phyloP scores from a whole-genome alignment of 2,888 invertebrate genomes.

The Idaea aversata region DNA sequence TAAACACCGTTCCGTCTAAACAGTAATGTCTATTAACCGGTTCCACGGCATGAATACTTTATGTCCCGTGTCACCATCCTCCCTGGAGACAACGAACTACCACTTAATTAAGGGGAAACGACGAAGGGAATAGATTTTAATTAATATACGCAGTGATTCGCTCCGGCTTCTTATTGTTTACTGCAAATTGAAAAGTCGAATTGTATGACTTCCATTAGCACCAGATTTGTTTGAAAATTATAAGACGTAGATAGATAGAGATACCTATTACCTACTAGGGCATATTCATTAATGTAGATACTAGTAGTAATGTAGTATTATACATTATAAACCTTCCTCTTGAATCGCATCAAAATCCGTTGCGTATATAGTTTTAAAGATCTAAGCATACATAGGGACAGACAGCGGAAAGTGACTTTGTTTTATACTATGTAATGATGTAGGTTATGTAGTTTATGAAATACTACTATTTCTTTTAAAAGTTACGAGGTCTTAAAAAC shows the following conservation, averaged over 20 bases:
- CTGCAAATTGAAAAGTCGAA: constrained; percentile 45
- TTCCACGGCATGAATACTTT: constrained; percentile 69
- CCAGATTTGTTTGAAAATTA: constrained; percentile 1
- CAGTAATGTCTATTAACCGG: constrained; percentile 63
- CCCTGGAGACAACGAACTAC: constrained; percentile 63
- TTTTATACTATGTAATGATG: no score
- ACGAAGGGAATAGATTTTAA: constrained; percentile 68
- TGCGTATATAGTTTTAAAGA: no score
- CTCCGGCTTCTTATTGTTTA: constrained; percentile 45
- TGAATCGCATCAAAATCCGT: no score
- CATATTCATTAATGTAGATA: no score
- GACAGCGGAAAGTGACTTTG: no score
- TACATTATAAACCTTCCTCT: no score
- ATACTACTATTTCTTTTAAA: no score
- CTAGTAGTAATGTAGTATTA: no score
- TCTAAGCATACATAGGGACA: no score
- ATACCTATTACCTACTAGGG: no score
- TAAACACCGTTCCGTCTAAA: constrained; percentile 44
- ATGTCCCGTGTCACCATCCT: constrained; percentile 57
- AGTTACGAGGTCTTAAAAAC: not conserved
- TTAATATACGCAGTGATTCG: constrained; percentile 63
- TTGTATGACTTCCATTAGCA: constrained; percentile 8
- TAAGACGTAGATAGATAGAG: not conserved
- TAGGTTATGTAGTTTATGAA: no score
- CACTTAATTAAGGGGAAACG: constrained; percentile 74